Evolutionary conservation across 2,888 invertebrate genomes (phyloP).

Genomic region (Lapara coniferarum): DNA sequence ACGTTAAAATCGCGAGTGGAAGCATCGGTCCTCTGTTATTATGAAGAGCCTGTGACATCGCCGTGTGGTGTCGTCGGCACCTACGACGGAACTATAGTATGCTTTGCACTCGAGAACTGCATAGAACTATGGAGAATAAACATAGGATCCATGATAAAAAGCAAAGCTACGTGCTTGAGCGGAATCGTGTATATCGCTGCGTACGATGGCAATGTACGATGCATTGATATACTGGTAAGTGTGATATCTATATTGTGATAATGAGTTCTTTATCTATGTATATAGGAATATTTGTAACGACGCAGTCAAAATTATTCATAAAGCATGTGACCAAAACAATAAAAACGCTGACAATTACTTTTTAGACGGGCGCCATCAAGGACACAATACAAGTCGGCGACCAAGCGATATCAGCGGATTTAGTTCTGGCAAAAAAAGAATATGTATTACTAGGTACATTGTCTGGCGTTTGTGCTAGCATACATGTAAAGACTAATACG

Average conservation of each 20-base stretch:
- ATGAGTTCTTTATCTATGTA: constrained; percentile 2
- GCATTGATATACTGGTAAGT: constrained; percentile 81
- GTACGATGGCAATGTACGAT: constrained; percentile 87
- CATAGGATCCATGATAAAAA: constrained; percentile 86
- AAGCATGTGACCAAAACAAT: background rate
- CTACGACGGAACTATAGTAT: constrained; percentile 89
- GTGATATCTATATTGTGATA: background rate
- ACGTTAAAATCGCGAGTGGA: constrained; percentile 88
- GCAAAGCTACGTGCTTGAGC: constrained; percentile 67
- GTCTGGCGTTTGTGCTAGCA: constrained; percentile 82
- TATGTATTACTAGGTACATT: constrained; percentile 81
- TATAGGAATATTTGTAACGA: background rate
- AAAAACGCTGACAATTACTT: constrained; percentile 34
- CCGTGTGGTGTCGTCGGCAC: constrained; percentile 88
- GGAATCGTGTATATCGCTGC: constrained; percentile 86
- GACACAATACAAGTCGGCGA: constrained; percentile 64
- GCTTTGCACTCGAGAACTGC: constrained; percentile 82
- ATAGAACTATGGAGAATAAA: constrained; percentile 84
- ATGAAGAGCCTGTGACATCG: constrained; percentile 40
- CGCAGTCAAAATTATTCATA: background rate
- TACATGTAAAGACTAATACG: constrained; percentile 72
- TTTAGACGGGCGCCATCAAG: constrained; percentile 77
- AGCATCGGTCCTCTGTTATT: constrained; percentile 82
- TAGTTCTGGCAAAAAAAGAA: constrained; percentile 66
- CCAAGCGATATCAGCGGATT: constrained; percentile 77